Evolutionary conservation across 2,797 vertebrate genomes (phyloP).

Genomic region (Remorina albescens): DNA sequence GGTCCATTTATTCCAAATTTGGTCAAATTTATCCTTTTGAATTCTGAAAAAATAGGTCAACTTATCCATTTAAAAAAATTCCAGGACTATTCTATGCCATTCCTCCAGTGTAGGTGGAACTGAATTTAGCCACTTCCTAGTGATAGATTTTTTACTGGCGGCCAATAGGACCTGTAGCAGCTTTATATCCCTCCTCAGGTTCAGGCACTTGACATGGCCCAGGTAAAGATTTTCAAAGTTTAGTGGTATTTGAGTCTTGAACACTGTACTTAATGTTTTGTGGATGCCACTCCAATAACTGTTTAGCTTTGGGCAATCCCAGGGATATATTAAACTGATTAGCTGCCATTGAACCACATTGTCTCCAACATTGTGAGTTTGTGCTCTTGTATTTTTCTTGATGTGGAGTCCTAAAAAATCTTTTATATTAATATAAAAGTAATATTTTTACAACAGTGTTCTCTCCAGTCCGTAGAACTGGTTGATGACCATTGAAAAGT

Average conservation of each 20-base stretch:
- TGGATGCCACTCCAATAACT: background rate
- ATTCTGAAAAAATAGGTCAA: background rate
- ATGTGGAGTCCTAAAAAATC: too few relatives aligned
- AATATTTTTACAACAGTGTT: too few relatives aligned
- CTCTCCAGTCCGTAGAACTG: constrained; percentile 3
- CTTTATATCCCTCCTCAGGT: constrained; percentile 3
- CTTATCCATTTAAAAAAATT: constrained; percentile 15
- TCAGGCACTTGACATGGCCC: background rate
- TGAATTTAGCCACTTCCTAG: constrained; percentile 1
- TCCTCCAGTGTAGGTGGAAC: background rate
- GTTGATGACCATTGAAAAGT: constrained; percentile 8
- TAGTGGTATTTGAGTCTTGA: constrained; percentile 6
- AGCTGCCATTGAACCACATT: background rate
- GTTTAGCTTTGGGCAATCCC: background rate
- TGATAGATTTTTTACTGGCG: background rate
- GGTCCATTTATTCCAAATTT: too few relatives aligned
- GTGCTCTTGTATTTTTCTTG: background rate
- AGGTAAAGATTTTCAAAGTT: background rate
- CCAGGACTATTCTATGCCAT: background rate
- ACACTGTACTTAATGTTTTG: background rate
- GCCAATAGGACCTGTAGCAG: background rate
- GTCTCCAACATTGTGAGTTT: constrained; percentile 1
- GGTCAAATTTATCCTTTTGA: too few relatives aligned
- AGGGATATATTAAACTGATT: constrained; percentile 20
- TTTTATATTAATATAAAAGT: too few relatives aligned